phyloP scores from a whole-genome alignment of 2,113 vertebrate genomes.

The Geococcyx californianus region DNA sequence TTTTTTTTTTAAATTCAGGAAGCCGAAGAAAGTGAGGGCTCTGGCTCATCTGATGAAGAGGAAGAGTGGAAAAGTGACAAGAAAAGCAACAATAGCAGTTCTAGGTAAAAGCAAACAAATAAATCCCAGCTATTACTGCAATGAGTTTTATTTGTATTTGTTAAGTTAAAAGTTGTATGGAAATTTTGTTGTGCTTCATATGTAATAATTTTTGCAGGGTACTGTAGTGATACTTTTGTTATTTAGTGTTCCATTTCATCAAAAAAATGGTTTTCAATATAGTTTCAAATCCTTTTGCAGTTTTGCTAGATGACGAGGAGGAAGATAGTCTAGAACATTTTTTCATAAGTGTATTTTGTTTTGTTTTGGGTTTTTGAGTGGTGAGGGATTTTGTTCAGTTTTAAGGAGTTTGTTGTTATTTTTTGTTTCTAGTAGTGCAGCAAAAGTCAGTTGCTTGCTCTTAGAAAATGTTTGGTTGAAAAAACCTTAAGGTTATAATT shows the following conservation, averaged over 20 bases:
- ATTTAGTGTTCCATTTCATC: neutral
- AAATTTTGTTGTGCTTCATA: neutral
- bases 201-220: neutral
- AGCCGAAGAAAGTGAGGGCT: slow-evolving; percentile 82
- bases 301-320: neutral
- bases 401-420: neutral
- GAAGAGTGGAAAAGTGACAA: slow-evolving; percentile 91
- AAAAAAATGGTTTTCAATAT: neutral
- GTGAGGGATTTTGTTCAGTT: rapidly evolving
- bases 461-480: neutral
- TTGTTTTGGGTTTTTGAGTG: neutral
- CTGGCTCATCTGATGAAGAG: slow-evolving; percentile 83
- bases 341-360: neutral
- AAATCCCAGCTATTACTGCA: neutral
- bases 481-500: neutral
- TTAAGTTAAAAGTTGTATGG: neutral
- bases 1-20: slow-evolving; percentile 79
- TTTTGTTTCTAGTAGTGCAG: neutral
- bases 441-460: neutral
- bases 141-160: neutral
- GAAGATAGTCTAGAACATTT: neutral
- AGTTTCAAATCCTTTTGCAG: neutral
- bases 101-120: slow-evolving; percentile 78
- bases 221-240: neutral
- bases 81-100: slow-evolving; percentile 84